Evolutionary conservation across 23 tunicate species (phyloP).

Genomic region (Trididemnum clinides): DNA sequence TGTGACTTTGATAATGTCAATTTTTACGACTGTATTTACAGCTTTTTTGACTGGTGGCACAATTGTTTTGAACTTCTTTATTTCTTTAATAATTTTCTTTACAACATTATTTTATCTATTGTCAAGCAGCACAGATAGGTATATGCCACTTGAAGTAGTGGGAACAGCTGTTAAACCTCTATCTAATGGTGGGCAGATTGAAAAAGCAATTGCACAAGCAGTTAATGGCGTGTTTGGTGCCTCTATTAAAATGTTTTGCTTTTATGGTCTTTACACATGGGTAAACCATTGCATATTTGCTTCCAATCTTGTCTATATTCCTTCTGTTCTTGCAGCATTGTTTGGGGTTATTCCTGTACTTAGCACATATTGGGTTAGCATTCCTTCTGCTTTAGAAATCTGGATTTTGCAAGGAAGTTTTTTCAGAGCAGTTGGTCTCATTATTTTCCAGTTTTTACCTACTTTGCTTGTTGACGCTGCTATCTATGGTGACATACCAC

Average conservation of each 20-base stretch:
- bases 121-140: slow-evolving; percentile 60
- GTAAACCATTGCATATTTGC: slow-evolving; percentile 83
- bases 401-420: slow-evolving; percentile 81
- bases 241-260: slow-evolving; percentile 84
- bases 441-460: slow-evolving; percentile 72
- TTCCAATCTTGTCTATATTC: slow-evolving; percentile 72
- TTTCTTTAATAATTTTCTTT: slow-evolving; percentile 72
- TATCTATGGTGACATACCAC: slow-evolving; percentile 74
- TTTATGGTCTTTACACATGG: slow-evolving; percentile 95
- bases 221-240: slow-evolving; percentile 94
- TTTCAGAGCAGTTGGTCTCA: slow-evolving; percentile 50
- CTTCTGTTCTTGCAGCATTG: slow-evolving; percentile 79
- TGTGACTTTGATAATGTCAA: slow-evolving; percentile 53
- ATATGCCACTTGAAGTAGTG: slow-evolving; percentile 75
- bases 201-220: slow-evolving; percentile 70
- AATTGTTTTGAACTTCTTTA: slow-evolving; percentile 64
- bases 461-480: slow-evolving; percentile 86
- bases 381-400: slow-evolving; percentile 74
- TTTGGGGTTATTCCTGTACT: slow-evolving; percentile 82
- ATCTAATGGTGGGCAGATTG: slow-evolving; percentile 41
- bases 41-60: slow-evolving; percentile 75
- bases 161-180: slow-evolving; percentile 43
- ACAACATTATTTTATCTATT: slow-evolving; percentile 79
- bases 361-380: slow-evolving; percentile 85
- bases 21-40: slow-evolving; percentile 40